Base-by-base conservation (phyloP, 1,140 invertebrate genomes). In the Coenobita brevimanus region DNA sequence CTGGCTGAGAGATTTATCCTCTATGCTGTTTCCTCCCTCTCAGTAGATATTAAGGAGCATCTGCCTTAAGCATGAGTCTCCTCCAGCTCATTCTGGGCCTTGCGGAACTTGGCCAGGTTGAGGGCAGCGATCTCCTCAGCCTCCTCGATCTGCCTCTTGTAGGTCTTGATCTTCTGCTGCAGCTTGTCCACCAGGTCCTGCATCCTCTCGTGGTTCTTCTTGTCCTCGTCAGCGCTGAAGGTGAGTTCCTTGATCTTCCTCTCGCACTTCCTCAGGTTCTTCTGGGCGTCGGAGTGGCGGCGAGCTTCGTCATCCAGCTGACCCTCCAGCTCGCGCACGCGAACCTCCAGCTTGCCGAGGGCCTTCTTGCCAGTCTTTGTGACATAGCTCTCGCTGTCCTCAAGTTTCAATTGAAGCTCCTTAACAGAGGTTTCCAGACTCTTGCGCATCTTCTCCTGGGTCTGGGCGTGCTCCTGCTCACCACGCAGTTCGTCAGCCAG, bases 101-200 rank as follows among this genome's bases (percentile, higher is more conserved):
- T 94, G 79, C 94, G 93, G 92, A 93, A 95, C 91, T 95, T 95
- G 88, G 94, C 93, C 73, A 95, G 92, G 91, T 95, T 95, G 67
- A 95, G 91, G 86, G 94, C 94, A 89, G 94, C 95, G 89, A 95
- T 93, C 91, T 95, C 94, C 92, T 95, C 94, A 90, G 94, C 94
- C 91, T 95, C 94, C 90, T 95, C 94, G 60, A 62, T 41, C 80
- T 94, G 94, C 97, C 99, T 99, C 94, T 97, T 97, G 2, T 92
- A 92, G 46, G 82, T 92, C 92, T 90, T 91, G 94, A 90, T 50
- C 46, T 50, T 50, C 46, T 50, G 46, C 17, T 78, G 93, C 94
- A 90, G 89, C 91, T 86, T 93, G 94, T 96, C 94, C 98, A 95
- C 93, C 97, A 94, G 94, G 97, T 97, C 96, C 98, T 98, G 93